Evolutionary conservation across 2,797 vertebrate genomes (phyloP), one percentile per base, ranked within the genome.

Genomic region (Calcarius lapponicus): DNA sequence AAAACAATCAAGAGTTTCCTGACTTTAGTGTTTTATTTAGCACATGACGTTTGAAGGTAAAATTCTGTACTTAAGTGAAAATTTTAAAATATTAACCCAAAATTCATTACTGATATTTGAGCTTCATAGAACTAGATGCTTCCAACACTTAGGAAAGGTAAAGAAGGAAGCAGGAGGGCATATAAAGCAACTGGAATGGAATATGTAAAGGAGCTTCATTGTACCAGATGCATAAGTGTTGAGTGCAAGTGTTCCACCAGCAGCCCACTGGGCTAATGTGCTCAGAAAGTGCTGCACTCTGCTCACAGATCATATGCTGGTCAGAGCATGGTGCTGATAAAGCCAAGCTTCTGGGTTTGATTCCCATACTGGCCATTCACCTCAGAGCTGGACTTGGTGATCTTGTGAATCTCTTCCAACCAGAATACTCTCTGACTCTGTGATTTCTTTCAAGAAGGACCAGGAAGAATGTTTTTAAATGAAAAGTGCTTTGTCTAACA

Each of bases 51-150:
- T 72, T 69, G 31, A 79, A 67, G 10, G 60, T 42, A 71, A 71
- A 57, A 78, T 72, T 60, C 38, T 56, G 17, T 28, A 53, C 26
- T 71, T 64, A 13, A 53, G 28, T 36, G 11, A 92, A 83, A 91
- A 87, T 13, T 75, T 90, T 88, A 73, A 74, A 72, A 86, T 13
- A 58, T 3, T 9, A 51, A 67, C 11, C 42, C 58, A 47, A 84
- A 92, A 92, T 75, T 57, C 32, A 57, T 51, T 74, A 45, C 29
- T 61, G 86, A 34, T 92, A 92, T 80, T 95, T 72, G 34, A 93
- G 38, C 85, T 86, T 36, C 67, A 53, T 25, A 56, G 14, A 53
- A 70, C 26, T 48, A 79, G 56, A 80, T 56, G 42, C 79, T 85
- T 75, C 12, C 56, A 69, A 43, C 32, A 45, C 47, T 93, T 50